Evolutionary conservation across 1,140 invertebrate genomes (phyloP), one percentile per base, ranked within the genome.

Genomic region (Drosophila sturtevanti): DNA sequence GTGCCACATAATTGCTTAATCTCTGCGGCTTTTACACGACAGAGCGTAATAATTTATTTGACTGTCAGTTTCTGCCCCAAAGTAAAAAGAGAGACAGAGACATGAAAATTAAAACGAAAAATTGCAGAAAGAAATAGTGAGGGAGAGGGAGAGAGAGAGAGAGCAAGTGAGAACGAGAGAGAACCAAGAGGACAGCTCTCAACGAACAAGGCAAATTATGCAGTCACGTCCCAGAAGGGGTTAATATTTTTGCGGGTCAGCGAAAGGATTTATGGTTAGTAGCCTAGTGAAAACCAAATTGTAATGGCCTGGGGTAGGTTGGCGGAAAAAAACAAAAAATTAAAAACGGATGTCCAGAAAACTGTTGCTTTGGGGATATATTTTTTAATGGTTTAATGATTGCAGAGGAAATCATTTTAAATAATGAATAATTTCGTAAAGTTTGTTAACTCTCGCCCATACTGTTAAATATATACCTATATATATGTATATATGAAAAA

Each of bases 1-100:
- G 84, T 89, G 84, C 85, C 84, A 80, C 84, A 89, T 89, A 89
- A 89, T 89, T 89, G 84, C 84, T 89, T 89, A 89, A 89, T 89
- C 85, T 89, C 85, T 87, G 84, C 80, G 84, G 84, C 85, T 87
- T 87, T 87, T 87, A 80, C 79, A 87, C 77, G 84, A 87, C 84
- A 87, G 87, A 87, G 87, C 81, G 80, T 84, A 87, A 87, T 87
- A 89, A 87, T 87, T 87, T 87, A 87, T 87, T 87, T 87, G 72
- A 84, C 84, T 89, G 77, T 72, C 71, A 69, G 70, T 58, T 63
- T 24, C 41, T 37, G 56, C 54, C 38, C 55, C 51, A 67, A 37
- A 67, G 56, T 27, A 69, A 18, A 21, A 18, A 16, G 54, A n/a
- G 54, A 48, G 44, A 6, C 60, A 48, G 38, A 65, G 59, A 79